Base-by-base conservation (phyloP, 2,888 invertebrate genomes). In the Volucella zonaria region DNA sequence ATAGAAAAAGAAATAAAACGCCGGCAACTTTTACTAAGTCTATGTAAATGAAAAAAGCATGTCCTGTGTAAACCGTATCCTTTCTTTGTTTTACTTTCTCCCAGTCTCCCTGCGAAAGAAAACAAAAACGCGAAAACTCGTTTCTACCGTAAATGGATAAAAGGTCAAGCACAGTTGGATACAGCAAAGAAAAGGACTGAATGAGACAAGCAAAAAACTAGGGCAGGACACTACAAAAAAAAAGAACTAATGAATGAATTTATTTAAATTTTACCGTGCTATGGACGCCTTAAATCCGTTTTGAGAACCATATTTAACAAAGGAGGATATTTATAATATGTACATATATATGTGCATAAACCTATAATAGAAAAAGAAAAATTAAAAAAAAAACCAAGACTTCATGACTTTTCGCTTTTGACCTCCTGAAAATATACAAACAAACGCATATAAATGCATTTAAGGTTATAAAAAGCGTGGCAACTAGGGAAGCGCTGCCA, bases 151-250 rank as follows among this genome's bases (percentile, higher is more conserved):
- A 80, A 49, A 8, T 15, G 51, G 67, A 70, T 40, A 40, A 75
- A 81, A 81, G 75, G 80, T 81, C 80, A 81, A 81, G 75, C 68
- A 81, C 51, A 58, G 64, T 62, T 64, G 42, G 51, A 54, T 70
- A 40, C 56, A 52, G 38, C 51, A 31, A 58, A 11, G 58, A 1
- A 8, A 42, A 61, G 12, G 45, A 8, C 10, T n/a, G 40, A 52
- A 58, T 43, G 43, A 71, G 62, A 14, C 12, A n/a, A 23, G 12
- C 18, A 40, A 49, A 67, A 45, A 64, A 23, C 10, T 31, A 43
- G 8, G 6, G 49, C 11, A 51, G 2, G 8, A 40, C 14, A 10
- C n/a, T 12, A 31, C 52, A 70, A 47, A 71, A 40, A 47, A 47
- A 43, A n/a, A 47, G 67, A 31, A 18, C 18, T 8, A 38, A 40